These are phyloP conservation scores for Cirrhinus molitorella DNA, from an alignment of 2,797 vertebrate species.

Conservation along the genomic window DNA sequence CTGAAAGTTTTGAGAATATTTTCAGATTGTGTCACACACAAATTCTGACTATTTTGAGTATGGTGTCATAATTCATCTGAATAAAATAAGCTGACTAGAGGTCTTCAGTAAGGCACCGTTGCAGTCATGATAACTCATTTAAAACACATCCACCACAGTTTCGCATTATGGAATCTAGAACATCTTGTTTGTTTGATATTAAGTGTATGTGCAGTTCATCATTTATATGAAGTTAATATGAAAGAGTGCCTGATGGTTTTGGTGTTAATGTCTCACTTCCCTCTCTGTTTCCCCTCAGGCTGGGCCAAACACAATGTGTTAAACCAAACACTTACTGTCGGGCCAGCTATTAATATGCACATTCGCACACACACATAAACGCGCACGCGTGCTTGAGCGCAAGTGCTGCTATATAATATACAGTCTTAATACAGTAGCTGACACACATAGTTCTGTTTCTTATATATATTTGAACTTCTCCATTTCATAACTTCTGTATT, in stretches of 20 bases:
- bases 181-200: slow-evolving; percentile 16
- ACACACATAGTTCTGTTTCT: slow-evolving; percentile 33
- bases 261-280: slow-evolving; percentile 82
- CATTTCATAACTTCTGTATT: slow-evolving; percentile 44
- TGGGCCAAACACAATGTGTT: slow-evolving; percentile 75
- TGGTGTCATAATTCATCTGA: not conserved
- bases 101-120: not conserved
- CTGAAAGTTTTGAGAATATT: slow-evolving; percentile 50
- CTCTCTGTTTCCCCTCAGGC: slow-evolving; percentile 80
- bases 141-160: not conserved
- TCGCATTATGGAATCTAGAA: not conserved
- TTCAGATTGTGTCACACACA: slow-evolving; percentile 42
- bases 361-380: not conserved
- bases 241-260: slow-evolving; percentile 74
- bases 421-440: slow-evolving; percentile 42
- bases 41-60: slow-evolving; percentile 5
- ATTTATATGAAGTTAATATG: slow-evolving; percentile 47
- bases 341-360: slow-evolving; percentile 80
- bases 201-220: slow-evolving; percentile 46
- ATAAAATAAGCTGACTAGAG: not conserved
- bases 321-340: slow-evolving; percentile 85
- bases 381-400: slow-evolving; percentile 59
- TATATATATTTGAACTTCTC: slow-evolving; percentile 29
- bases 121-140: not conserved
- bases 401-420: slow-evolving; percentile 14